A percentile compares a stretch with the other conserved stretches of the same genome.
Conservation (phyloP, 2,888 invertebrate species). For the Seira musarum region DNA sequence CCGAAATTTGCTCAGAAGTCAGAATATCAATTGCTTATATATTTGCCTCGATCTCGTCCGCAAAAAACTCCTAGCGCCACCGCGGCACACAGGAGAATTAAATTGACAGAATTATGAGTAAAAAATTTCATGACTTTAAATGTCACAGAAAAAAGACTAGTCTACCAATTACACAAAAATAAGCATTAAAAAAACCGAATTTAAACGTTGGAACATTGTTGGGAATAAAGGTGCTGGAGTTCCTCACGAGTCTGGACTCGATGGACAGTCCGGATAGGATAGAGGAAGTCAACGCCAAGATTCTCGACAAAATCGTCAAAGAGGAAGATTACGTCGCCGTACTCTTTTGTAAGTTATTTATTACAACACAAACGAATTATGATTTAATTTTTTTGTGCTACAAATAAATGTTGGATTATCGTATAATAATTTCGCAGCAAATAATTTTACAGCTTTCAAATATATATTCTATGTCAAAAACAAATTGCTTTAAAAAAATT, state of each 20-base stretch:
- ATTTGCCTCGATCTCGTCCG: no score
- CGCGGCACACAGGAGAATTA: no score
- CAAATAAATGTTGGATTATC: no score
- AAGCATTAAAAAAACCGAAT: not conserved
- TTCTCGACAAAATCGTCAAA: slow-evolving; percentile 90
- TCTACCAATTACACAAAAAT: not conserved
- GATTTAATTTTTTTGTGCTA: not conserved
- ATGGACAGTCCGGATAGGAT: slow-evolving; percentile 96
- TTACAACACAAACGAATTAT: no score
- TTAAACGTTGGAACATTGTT: no score
- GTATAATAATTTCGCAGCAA: no score
- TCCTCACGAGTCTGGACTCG: slow-evolving; percentile 93
- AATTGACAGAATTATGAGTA: no score
- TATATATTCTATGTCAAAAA: slow-evolving; percentile 9
- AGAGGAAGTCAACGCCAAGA: slow-evolving; percentile 94
- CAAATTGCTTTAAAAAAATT: not conserved
- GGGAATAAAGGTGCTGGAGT: slow-evolving; percentile 83
- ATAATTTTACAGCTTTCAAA: not conserved
- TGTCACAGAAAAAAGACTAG: no score
- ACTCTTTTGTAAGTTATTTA: slow-evolving; percentile 65
- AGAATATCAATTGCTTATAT: no score
- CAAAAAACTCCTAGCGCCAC: no score
- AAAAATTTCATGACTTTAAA: no score
- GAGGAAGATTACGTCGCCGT: slow-evolving; percentile 72
- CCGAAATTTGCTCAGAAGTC: no score